phyloP scores from a whole-genome alignment of 1,140 invertebrate species.

The Zaprionus camerounensis region DNA sequence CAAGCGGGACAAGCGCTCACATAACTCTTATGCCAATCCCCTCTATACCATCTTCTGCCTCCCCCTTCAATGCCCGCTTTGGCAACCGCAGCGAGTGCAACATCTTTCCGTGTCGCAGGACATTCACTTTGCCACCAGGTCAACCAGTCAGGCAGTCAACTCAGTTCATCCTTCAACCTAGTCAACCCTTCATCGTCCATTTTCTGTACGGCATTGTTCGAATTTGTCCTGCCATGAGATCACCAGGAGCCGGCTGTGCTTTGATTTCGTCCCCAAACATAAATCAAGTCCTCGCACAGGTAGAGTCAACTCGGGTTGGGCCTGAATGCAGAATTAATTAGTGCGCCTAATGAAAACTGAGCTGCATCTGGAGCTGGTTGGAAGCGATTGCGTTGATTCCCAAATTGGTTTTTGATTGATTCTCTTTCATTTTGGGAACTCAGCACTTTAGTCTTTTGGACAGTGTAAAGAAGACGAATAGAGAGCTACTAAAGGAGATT shows the following conservation, averaged over 20 bases:
- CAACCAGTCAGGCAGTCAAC: slow-evolving; percentile 5
- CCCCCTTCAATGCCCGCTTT: not conserved
- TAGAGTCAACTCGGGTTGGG: not conserved
- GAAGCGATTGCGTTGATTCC: not conserved
- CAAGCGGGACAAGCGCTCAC: slow-evolving; percentile 23
- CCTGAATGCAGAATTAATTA: not conserved
- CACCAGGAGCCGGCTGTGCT: not conserved
- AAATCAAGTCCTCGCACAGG: not conserved
- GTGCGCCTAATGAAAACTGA: slow-evolving; percentile 1
- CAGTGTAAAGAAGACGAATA: not conserved
- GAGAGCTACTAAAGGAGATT: too few relatives aligned
- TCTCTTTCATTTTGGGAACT: not conserved
- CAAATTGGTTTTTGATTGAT: not conserved
- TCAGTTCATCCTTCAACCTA: not conserved
- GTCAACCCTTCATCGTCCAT: not conserved
- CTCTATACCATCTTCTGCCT: not conserved
- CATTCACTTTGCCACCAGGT: slow-evolving; percentile 11
- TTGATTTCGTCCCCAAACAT: slow-evolving; percentile 1
- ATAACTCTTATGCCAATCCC: slow-evolving; percentile 56
- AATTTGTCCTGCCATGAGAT: slow-evolving; percentile 20
- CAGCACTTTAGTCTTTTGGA: not conserved
- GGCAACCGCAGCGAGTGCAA: not conserved
- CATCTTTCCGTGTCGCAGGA: slow-evolving; percentile 10
- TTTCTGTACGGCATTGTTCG: slow-evolving; percentile 19
- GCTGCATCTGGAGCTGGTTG: not conserved